Base-by-base conservation (phyloP, 2,888 invertebrate genomes). In the Heliconius ethilla region DNA sequence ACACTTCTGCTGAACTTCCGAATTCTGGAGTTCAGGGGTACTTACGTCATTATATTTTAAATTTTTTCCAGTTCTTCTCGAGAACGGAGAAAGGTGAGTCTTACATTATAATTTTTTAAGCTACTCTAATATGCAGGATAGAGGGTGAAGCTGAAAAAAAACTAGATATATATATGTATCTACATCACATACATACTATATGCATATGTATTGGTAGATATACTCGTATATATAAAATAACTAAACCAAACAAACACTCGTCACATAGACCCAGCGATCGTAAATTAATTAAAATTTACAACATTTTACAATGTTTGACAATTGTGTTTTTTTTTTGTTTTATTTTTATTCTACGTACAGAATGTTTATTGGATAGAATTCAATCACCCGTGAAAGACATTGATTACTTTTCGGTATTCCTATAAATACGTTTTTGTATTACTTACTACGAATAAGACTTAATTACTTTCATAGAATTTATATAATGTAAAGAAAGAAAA, bases 371-470 rank as follows among this genome's bases (percentile, higher is more conserved):
- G 37, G 40, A 74, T 45, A 22, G 40, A 74, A 74, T 40, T 40
- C 74, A 63, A 62, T 74, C 40, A 40, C 62, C 11, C 40, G 74
- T 29, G 63, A 63, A 63, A 74, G 63, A 74, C 74, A 63, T 74
- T 74, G 74, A 74, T 74, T 74, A 62, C 40, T 74, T 74, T 63
- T 74, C 45, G 25, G 74, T 74, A 74, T 63, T 45, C n/a, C 74
- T 27, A 27, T 45, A 63, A 74, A 74, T 69, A 25, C 40, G 1
- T 22, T 11, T 67, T 67, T 67, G n/a, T 33, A 10, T 22, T 66
- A 66, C 66, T 22, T 66, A 66, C 66, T 67, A 67, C 33, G 66
- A 67, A 67, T 37, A 15, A 37, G 37, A 59, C 10, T 59, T 59
- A 59, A 59, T 59, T 59, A 59, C n/a, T 11, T 59, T n/a, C 59